These are phyloP conservation scores for Quadroppia sp. DNA, from an alignment of 2,888 invertebrate species.

Conservation along the genomic window DNA sequence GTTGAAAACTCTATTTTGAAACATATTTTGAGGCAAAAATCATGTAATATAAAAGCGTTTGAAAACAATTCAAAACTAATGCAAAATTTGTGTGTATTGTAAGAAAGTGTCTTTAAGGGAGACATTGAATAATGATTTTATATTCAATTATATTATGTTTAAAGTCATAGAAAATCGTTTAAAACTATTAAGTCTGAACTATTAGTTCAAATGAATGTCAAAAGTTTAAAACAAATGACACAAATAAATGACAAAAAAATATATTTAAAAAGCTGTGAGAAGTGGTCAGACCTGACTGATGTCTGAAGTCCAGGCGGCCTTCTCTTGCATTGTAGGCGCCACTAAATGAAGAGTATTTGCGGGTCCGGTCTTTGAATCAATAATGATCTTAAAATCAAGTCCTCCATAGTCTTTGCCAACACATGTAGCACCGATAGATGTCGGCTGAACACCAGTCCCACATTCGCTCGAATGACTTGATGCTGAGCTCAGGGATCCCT, in stretches of 20 bases:
- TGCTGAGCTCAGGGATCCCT: conserved; percentile 47
- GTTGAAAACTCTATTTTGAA: no score
- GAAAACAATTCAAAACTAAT: no score
- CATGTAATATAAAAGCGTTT: no score
- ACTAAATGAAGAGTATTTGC: conserved; percentile 61
- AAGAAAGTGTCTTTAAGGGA: conserved; percentile 10
- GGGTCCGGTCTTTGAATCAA: conserved; percentile 64
- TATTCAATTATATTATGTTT: no score
- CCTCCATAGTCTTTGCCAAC: conserved; percentile 48
- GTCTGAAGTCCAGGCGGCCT: conserved; percentile 89
- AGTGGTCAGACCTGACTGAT: conserved; percentile 65
- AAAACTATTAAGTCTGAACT: background rate
- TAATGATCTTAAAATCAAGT: conserved; percentile 67
- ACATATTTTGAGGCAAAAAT: no score
- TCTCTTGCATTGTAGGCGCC: conserved; percentile 77
- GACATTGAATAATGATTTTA: background rate
- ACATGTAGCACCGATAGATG: conserved; percentile 33
- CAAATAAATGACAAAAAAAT: background rate
- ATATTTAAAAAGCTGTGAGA: background rate
- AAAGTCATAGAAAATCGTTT: no score
- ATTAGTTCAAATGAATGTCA: background rate
- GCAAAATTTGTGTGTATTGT: background rate
- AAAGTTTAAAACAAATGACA: background rate
- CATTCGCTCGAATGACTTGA: conserved; percentile 47
- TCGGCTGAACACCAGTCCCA: conserved; percentile 44